phyloP scores from a whole-genome alignment of 64 coral and sea anemone species.

The Acropora tenuis region DNA sequence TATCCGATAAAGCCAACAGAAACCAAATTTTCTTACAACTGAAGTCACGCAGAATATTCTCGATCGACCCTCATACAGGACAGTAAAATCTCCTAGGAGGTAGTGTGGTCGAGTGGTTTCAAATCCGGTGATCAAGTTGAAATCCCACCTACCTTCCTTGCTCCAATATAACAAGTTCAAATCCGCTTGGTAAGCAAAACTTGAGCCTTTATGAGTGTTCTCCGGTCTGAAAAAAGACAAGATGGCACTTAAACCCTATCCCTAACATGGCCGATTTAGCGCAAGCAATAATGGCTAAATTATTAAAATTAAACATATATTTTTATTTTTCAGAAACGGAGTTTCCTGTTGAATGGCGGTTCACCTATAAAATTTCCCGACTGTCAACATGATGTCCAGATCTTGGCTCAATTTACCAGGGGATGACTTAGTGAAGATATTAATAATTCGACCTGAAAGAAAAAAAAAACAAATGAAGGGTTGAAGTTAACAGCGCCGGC shows the following conservation, averaged over 20 bases:
- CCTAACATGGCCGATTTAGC: too few species aligned
- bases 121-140: too few species aligned
- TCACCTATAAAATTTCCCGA: slow-evolving; percentile 79
- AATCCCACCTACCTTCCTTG: slow-evolving; percentile 69
- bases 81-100: too few species aligned
- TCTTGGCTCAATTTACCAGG: slow-evolving; percentile 64
- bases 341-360: neutral
- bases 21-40: too few species aligned
- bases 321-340: neutral
- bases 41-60: too few species aligned
- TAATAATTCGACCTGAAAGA: slow-evolving; percentile 73
- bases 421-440: slow-evolving; percentile 61
- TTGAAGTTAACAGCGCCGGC: too few species aligned
- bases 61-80: too few species aligned
- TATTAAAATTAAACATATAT: too few species aligned
- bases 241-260: too few species aligned
- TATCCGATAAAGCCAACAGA: too few species aligned
- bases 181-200: slow-evolving; percentile 79
- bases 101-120: too few species aligned
- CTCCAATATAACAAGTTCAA: slow-evolving; percentile 97
- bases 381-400: slow-evolving; percentile 59
- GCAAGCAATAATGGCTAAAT: too few species aligned
- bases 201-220: slow-evolving; percentile 88
- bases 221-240: slow-evolving; percentile 72
- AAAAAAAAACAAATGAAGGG: neutral